A percentile compares a stretch with the other conserved stretches of the same genome.
phyloP scores from a whole-genome alignment of 2,888 invertebrate genomes.

The Altica lythri region DNA sequence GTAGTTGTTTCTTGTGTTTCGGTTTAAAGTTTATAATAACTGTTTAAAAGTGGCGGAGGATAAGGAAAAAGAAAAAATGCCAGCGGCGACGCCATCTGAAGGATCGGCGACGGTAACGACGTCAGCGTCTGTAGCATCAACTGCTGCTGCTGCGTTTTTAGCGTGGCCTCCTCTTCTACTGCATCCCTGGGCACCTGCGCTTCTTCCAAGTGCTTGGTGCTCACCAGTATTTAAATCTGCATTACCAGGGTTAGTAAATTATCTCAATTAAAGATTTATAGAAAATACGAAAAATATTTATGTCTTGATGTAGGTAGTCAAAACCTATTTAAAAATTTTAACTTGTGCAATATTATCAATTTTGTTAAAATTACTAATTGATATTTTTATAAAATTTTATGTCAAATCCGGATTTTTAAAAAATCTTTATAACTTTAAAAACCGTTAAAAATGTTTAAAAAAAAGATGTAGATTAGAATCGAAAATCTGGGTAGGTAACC shows the following conservation, averaged over 20 bases:
- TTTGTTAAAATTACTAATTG: too few relatives aligned
- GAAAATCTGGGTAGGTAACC: too few relatives aligned
- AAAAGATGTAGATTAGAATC: too few relatives aligned
- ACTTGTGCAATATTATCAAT: too few relatives aligned
- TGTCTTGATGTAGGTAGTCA: too few relatives aligned
- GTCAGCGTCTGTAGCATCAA: conserved; percentile 42
- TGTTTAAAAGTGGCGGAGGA: conserved; percentile 54
- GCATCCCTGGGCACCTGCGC: conserved; percentile 76
- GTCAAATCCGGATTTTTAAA: too few relatives aligned
- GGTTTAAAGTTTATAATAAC: too few relatives aligned
- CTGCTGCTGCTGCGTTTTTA: conserved; percentile 63
- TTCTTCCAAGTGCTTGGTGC: conserved; percentile 71
- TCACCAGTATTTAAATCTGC: conserved; percentile 70
- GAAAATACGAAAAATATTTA: background rate
- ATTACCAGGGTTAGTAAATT: conserved; percentile 70
- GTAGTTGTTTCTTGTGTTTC: background rate
- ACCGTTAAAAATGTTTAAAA: too few relatives aligned
- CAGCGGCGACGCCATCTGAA: conserved; percentile 35
- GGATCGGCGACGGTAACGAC: conserved; percentile 36
- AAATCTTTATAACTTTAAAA: too few relatives aligned
- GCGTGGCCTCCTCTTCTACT: conserved; percentile 77
- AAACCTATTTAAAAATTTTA: too few relatives aligned
- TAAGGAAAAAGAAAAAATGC: conserved; percentile 45
- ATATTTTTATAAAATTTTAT: too few relatives aligned
- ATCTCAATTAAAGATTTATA: background rate